These are phyloP conservation scores for Mustela lutreola DNA, from an alignment of 2,113 vertebrate species.

Conservation along the genomic window DNA sequence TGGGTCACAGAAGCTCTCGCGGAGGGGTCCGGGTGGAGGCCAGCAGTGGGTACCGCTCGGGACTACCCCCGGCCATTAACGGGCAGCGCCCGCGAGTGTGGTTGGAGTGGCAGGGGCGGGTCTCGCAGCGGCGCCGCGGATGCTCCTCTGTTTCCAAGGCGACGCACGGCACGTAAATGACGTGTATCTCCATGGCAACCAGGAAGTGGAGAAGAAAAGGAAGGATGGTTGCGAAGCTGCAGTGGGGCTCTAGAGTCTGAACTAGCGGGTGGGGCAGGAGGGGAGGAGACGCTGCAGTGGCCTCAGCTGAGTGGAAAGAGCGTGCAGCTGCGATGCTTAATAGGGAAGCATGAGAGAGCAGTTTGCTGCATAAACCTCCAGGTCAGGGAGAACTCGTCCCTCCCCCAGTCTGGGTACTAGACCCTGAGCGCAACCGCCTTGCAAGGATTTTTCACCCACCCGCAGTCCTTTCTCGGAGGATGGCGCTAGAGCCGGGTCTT, in stretches of 20 bases:
- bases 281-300: conserved; percentile 51
- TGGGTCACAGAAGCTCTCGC: not conserved
- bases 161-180: conserved; percentile 80
- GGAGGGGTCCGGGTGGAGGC: not conserved
- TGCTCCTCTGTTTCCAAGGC: conserved; percentile 82
- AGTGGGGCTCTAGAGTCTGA: not conserved
- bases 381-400: not conserved
- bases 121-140: conserved; percentile 59
- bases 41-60: not conserved
- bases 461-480: not conserved
- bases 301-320: not conserved
- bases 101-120: conserved; percentile 55
- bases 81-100: conserved; percentile 58
- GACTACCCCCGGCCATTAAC: conserved; percentile 49
- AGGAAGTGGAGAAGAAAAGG: conserved; percentile 62
- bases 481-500: not conserved
- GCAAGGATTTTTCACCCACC: not conserved
- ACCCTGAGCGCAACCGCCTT: not conserved
- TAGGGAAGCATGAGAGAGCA: conserved; percentile 26
- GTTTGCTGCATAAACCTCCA: not conserved
- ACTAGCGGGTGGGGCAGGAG: not conserved
- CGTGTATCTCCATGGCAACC: conserved; percentile 81
- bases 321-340: not conserved
- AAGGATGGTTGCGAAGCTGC: conserved; percentile 40
- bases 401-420: not conserved